Conservation (phyloP, 2,888 invertebrate genomes). For the Plebejus anna region DNA sequence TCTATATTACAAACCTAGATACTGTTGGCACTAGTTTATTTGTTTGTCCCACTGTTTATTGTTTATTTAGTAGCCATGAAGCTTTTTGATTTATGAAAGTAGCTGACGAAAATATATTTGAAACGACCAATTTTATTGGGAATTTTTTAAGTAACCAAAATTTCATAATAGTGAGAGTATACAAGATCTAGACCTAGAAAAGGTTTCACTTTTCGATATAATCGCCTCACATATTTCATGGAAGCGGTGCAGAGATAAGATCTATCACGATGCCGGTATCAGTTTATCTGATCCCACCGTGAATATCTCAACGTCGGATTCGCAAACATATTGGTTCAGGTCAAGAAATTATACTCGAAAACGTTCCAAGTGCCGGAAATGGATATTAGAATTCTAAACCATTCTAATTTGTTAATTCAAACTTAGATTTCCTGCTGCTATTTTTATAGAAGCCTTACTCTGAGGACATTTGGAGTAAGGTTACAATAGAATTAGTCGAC, state of each 20-base stretch:
- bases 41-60: not conserved
- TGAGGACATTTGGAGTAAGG: not conserved
- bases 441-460: not conserved
- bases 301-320: slow-evolving; percentile 26
- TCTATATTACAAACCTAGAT: not conserved
- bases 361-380: slow-evolving; percentile 15
- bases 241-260: slow-evolving; percentile 30
- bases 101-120: too few species aligned
- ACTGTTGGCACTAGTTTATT: not conserved
- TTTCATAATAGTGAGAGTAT: slow-evolving; percentile 22
- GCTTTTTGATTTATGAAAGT: not conserved
- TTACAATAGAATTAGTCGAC: not conserved
- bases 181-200: slow-evolving; percentile 13
- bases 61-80: not conserved
- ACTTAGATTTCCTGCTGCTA: not conserved
- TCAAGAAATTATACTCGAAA: slow-evolving; percentile 15
- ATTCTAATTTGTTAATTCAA: slow-evolving; percentile 28
- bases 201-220: slow-evolving; percentile 31
- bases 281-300: slow-evolving; percentile 28
- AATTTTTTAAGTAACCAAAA: not conserved
- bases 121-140: not conserved
- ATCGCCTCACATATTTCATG: slow-evolving; percentile 30
- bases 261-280: slow-evolving; percentile 31
- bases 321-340: slow-evolving; percentile 20
- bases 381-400: slow-evolving; percentile 1